Evolutionary conservation across 1,140 invertebrate genomes (phyloP).

Genomic region (Thaumatotibia leucotreta): DNA sequence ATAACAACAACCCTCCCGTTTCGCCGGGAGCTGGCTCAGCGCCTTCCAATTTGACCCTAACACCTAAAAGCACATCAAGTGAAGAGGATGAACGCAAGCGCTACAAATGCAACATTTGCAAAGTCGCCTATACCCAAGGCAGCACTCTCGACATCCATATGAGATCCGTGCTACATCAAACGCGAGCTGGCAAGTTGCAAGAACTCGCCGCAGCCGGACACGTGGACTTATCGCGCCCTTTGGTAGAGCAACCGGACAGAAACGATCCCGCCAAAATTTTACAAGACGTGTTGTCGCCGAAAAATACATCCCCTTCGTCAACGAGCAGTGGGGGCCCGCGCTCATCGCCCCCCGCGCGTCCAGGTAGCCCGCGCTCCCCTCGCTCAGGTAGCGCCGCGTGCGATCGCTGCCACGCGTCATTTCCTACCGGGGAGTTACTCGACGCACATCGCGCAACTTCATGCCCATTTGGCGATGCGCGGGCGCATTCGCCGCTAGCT

Average conservation of each 20-base stretch:
- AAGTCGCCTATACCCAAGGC: conserved; percentile 94
- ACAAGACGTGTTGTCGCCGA: conserved; percentile 79
- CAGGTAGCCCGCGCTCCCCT: conserved; percentile 76
- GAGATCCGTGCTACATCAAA: conserved; percentile 95
- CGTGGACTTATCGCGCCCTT: conserved; percentile 89
- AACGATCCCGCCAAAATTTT: conserved; percentile 74
- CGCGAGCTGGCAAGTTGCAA: conserved; percentile 91
- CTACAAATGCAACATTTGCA: conserved; percentile 97
- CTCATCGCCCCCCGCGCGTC: conserved; percentile 70
- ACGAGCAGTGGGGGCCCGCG: conserved; percentile 76
- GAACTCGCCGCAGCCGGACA: conserved; percentile 92
- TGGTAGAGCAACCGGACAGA: conserved; percentile 91
- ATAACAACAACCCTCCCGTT: conserved; percentile 82
- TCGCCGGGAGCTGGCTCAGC: conserved; percentile 75
- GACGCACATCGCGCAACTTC: conserved; percentile 89
- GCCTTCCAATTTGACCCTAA: conserved; percentile 73
- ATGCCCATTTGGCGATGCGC: conserved; percentile 85
- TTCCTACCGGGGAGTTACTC: conserved; percentile 88
- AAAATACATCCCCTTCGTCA: conserved; percentile 77
- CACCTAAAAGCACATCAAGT: conserved; percentile 78
- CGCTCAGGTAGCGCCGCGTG: conserved; percentile 79
- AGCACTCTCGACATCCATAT: conserved; percentile 97
- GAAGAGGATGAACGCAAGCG: conserved; percentile 91
- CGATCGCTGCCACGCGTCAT: conserved; percentile 86
- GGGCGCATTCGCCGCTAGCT: conserved; percentile 74